phyloP scores from a whole-genome alignment of 2,888 invertebrate genomes.

The Hesperia comma region DNA sequence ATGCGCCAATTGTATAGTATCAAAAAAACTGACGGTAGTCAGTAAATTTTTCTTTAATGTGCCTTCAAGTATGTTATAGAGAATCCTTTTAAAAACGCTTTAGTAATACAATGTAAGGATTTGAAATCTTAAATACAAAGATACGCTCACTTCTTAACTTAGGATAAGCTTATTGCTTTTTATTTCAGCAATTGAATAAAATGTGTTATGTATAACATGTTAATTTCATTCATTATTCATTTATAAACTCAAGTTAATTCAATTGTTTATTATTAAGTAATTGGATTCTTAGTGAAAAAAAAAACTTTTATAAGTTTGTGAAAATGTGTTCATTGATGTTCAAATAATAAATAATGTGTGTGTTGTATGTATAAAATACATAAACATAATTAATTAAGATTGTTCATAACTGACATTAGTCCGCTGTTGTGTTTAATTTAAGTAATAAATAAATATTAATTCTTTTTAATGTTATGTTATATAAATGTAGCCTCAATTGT shows the following conservation, averaged over 20 bases:
- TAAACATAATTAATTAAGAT: background rate
- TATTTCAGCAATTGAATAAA: background rate
- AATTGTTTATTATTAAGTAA: background rate
- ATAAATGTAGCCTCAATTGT: no score
- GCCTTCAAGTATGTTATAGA: conserved; percentile 27
- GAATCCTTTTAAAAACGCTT: conserved; percentile 35
- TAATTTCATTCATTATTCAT: background rate
- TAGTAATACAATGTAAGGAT: conserved; percentile 22
- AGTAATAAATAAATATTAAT: no score
- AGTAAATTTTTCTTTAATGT: conserved; percentile 24
- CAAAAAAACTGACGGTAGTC: conserved; percentile 12
- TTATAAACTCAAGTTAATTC: background rate
- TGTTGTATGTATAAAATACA: background rate
- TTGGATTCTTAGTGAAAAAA: background rate
- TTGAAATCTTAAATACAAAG: background rate
- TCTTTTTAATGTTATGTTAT: no score
- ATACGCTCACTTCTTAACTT: conserved; percentile 5
- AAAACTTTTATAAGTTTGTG: background rate
- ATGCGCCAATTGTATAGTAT: conserved; percentile 3
- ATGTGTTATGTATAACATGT: no score
- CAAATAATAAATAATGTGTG: no score
- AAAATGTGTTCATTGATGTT: conserved; percentile 7
- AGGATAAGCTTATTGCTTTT: background rate
- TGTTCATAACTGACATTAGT: background rate
- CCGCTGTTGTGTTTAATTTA: no score